A percentile compares a stretch with the other conserved stretches of the same genome.
These are phyloP conservation scores for Alca torda DNA, from an alignment of 2,797 vertebrate species.

Conservation along the genomic window DNA sequence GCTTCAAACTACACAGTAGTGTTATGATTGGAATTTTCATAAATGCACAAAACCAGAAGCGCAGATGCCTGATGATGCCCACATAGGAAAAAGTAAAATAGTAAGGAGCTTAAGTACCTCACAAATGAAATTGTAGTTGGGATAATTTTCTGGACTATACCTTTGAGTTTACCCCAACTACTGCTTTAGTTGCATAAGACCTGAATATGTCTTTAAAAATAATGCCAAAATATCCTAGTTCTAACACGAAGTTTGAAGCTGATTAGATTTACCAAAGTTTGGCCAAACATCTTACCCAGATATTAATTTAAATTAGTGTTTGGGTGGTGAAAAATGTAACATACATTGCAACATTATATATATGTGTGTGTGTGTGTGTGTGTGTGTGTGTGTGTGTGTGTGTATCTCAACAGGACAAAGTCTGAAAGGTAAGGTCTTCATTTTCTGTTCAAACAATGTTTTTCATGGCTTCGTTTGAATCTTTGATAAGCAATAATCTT, in stretches of 20 bases:
- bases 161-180: not conserved
- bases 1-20: not conserved
- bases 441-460: not conserved
- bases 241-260: not conserved
- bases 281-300: not conserved
- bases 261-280: not conserved
- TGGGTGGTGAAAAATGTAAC: not conserved
- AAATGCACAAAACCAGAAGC: not conserved
- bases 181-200: not conserved
- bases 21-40: not conserved
- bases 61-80: not conserved
- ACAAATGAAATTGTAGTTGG: not conserved
- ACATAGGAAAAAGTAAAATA: not conserved
- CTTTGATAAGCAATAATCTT: not conserved
- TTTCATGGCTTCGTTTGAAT: not conserved
- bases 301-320: not conserved
- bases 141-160: not conserved
- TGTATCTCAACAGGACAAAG: not conserved
- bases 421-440: not conserved
- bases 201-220: not conserved
- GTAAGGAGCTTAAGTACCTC: not conserved
- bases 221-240: not conserved
- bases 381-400: too few relatives aligned
- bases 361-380: too few relatives aligned
- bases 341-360: not conserved